Percentiles rank a stretch among this genome's conserved stretches.
Evolutionary conservation across 2,797 vertebrate species (phyloP).

Genomic region (Mormyrops attenuatus): DNA sequence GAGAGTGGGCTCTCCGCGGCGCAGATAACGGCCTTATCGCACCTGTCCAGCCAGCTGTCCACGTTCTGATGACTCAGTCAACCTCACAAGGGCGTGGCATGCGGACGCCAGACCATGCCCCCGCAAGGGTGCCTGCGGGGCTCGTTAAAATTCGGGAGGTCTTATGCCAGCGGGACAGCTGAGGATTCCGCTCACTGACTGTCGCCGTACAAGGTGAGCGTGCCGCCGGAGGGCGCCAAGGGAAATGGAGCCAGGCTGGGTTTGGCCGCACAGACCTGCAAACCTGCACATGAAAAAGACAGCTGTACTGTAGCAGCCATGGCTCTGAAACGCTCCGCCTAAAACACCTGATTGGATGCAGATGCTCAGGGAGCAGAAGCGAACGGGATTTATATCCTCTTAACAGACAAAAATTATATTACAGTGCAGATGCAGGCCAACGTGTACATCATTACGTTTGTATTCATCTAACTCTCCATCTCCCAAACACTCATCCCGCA

Average conservation of each 20-base stretch:
- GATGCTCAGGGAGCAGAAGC: not conserved
- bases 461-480: not conserved
- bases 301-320: not conserved
- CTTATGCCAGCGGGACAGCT: not conserved
- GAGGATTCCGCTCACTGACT: not conserved
- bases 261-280: not conserved
- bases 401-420: not conserved
- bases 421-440: not conserved
- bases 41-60: conserved; percentile 24
- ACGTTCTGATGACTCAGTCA: conserved; percentile 7
- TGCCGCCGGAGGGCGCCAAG: not conserved
- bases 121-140: not conserved
- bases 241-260: not conserved
- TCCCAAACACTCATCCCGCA: not conserved
- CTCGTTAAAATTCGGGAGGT: not conserved
- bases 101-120: not conserved
- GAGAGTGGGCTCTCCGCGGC: not conserved
- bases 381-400: not conserved
- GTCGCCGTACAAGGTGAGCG: not conserved
- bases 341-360: not conserved
- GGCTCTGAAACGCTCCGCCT: not conserved
- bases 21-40: conserved; percentile 14
- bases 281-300: not conserved
- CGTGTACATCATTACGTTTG: not conserved
- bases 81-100: not conserved